Evolutionary conservation across 1,140 invertebrate species (phyloP).

Genomic region (Galleria mellonella): DNA sequence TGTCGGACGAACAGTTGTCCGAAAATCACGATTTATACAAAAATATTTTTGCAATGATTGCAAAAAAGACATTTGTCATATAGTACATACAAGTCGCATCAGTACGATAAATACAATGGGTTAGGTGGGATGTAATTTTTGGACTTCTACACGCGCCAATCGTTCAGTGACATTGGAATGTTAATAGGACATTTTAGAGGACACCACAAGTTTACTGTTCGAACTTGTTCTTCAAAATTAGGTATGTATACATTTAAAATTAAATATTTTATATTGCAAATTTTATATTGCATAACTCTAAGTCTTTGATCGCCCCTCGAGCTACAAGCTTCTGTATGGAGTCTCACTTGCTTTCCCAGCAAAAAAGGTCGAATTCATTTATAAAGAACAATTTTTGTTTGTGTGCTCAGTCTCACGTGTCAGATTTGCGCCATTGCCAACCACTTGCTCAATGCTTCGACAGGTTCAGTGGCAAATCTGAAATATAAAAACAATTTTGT

Average conservation of each 20-base stretch:
- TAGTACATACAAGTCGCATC: constrained; percentile 19
- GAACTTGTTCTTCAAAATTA: constrained; percentile 18
- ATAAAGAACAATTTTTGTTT: constrained; percentile 27
- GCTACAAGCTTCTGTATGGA: no score
- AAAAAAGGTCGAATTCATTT: constrained; percentile 22
- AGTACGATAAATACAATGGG: constrained; percentile 18
- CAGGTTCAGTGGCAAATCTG: constrained; percentile 72
- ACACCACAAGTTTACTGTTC: constrained; percentile 25
- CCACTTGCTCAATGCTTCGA: constrained; percentile 61
- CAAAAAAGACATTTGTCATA: constrained; percentile 38
- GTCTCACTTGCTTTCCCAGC: constrained; percentile 4
- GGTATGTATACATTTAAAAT: constrained; percentile 7
- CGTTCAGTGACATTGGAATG: constrained; percentile 58
- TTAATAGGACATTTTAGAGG: constrained; percentile 34
- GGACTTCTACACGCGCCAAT: constrained; percentile 53
- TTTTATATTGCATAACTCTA: constrained; percentile 6
- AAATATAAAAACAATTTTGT: constrained; percentile 17
- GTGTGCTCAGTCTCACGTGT: constrained; percentile 29
- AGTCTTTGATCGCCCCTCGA: constrained; percentile 10
- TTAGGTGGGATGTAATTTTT: constrained; percentile 65
- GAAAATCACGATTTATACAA: constrained; percentile 59
- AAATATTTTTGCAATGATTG: constrained; percentile 47
- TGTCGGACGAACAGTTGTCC: constrained; percentile 36
- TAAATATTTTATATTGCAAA: constrained; percentile 12
- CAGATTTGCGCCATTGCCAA: constrained; percentile 17